These are phyloP conservation scores for Bibio marci DNA, from an alignment of 2,888 invertebrate genomes.

Conservation along the genomic window DNA sequence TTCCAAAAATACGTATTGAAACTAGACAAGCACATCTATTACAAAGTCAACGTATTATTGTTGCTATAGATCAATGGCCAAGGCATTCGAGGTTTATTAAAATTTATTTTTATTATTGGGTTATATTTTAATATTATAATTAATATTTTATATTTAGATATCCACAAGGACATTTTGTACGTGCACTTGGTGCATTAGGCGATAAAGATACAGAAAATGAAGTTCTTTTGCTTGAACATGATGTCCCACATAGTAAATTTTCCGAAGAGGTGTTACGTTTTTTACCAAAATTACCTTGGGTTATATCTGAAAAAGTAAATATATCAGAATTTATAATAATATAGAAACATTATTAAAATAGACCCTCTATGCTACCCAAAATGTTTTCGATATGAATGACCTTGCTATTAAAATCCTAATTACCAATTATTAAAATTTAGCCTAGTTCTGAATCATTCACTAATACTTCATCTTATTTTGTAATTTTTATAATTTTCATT, in stretches of 20 bases:
- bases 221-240: constrained; percentile 87
- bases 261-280: constrained; percentile 86
- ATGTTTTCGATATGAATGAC: no score
- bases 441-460: no score
- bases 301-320: constrained; percentile 60
- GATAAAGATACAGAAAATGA: constrained; percentile 94
- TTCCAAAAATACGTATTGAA: constrained; percentile 90
- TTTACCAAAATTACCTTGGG: constrained; percentile 79
- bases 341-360: no score
- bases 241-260: constrained; percentile 90
- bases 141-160: constrained; percentile 38
- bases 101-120: background rate
- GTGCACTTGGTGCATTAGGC: constrained; percentile 81
- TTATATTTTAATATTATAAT: background rate
- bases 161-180: constrained; percentile 90
- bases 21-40: constrained; percentile 76
- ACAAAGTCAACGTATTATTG: constrained; percentile 74
- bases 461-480: no score
- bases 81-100: constrained; percentile 48
- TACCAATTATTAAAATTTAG: background rate
- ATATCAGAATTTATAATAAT: no score
- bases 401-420: background rate
- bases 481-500: no score
- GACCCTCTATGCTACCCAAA: no score
- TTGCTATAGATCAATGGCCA: constrained; percentile 95